Conservation (phyloP, 2,113 vertebrate species). For the Myrmophylax atrothorax region DNA sequence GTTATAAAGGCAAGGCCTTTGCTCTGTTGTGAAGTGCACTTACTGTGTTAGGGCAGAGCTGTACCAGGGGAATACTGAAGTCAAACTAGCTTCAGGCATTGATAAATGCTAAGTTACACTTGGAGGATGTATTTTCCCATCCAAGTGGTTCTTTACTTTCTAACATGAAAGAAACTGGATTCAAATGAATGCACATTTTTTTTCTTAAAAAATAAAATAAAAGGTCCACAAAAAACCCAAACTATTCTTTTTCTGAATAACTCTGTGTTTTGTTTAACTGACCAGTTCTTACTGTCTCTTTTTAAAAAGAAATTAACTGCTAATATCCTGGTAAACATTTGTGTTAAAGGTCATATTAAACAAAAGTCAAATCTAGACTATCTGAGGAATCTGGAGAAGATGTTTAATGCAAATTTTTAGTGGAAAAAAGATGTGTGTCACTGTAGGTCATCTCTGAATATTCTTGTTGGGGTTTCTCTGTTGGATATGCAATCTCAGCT, state of each 20-base stretch:
- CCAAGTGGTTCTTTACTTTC: conserved; percentile 21
- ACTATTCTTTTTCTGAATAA: neutral
- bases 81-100: conserved; percentile 23
- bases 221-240: neutral
- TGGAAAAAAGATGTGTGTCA: conserved; percentile 61
- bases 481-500: conserved; percentile 81
- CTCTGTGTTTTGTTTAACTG: conserved; percentile 38
- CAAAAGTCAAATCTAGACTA: conserved; percentile 54
- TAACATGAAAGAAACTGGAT: conserved; percentile 6
- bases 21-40: neutral
- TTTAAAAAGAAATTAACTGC: conserved; percentile 48
- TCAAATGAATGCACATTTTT: conserved; percentile 21
- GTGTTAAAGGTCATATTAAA: conserved; percentile 69
- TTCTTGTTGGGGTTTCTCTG: conserved; percentile 71
- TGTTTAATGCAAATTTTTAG: conserved; percentile 72
- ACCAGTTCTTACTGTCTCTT: neutral
- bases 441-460: conserved; percentile 70
- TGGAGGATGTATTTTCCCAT: conserved; percentile 29
- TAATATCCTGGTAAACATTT: conserved; percentile 58
- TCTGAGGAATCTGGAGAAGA: conserved; percentile 49
- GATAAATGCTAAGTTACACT: conserved; percentile 49
- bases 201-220: neutral
- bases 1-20: neutral
- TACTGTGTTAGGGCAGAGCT: neutral
- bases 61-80: conserved; percentile 6